These are phyloP conservation scores for Merodon equestris DNA, from an alignment of 2,888 invertebrate species.

Conservation along the genomic window DNA sequence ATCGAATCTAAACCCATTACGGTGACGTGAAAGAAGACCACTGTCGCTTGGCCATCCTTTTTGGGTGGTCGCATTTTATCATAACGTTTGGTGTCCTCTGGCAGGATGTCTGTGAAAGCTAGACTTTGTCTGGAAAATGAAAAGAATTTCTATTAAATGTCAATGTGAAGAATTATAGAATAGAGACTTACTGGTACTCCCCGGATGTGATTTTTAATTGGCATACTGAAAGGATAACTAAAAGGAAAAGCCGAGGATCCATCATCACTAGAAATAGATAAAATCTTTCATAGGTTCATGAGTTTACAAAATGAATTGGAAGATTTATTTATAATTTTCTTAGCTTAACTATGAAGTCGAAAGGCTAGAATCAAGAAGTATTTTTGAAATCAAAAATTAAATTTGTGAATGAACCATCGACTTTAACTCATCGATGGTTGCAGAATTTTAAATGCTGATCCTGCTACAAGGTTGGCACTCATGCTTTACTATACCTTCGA, in stretches of 20 bases:
- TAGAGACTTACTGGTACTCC: constrained; percentile 77
- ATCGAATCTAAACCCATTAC: constrained; percentile 97
- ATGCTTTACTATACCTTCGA: too few relatives aligned
- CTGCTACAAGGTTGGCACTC: too few relatives aligned
- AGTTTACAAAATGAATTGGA: too few relatives aligned
- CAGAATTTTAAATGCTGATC: too few relatives aligned
- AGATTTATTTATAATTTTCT: too few relatives aligned
- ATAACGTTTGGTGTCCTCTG: constrained; percentile 91
- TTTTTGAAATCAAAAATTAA: too few relatives aligned
- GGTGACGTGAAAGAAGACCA: constrained; percentile 94
- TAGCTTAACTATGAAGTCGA: too few relatives aligned
- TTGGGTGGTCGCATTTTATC: constrained; percentile 97
- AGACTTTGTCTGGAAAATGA: constrained; percentile 81
- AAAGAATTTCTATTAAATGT: background rate
- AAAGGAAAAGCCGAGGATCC: constrained; percentile 75
- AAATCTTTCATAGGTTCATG: background rate
- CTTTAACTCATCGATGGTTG: too few relatives aligned
- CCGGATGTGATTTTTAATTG: constrained; percentile 75
- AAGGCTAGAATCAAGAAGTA: too few relatives aligned
- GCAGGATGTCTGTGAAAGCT: constrained; percentile 90
- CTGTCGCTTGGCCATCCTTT: constrained; percentile 91
- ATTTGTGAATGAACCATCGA: too few relatives aligned
- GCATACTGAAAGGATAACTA: constrained; percentile 76
- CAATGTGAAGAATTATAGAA: background rate
- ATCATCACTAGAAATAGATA: constrained; percentile 74